Evolutionary conservation across 2,797 vertebrate genomes (phyloP).

Genomic region (Fratercula arctica): DNA sequence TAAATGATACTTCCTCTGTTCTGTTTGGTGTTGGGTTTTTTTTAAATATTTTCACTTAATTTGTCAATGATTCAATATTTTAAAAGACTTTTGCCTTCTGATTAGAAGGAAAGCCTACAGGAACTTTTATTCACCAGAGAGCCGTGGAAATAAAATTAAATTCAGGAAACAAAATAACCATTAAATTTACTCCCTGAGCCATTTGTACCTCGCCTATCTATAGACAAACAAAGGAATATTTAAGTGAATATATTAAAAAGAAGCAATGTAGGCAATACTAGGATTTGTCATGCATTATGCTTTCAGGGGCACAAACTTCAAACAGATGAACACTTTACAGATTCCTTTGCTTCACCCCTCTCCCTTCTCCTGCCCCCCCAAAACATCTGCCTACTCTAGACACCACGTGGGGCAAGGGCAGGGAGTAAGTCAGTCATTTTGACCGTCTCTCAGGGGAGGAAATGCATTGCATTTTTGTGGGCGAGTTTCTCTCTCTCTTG

Average conservation of each 20-base stretch:
- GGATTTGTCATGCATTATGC: background rate
- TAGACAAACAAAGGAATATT: background rate
- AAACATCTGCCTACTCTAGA: no score
- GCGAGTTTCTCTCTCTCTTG: background rate
- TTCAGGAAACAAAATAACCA: background rate
- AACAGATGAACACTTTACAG: background rate
- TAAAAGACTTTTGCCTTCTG: background rate
- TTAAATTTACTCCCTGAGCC: background rate
- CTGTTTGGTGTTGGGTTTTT: background rate
- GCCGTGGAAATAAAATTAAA: background rate
- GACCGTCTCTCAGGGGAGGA: background rate
- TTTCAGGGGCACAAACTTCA: background rate
- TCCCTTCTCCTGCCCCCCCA: background rate
- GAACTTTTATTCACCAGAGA: background rate
- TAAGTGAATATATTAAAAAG: background rate
- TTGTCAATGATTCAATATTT: background rate
- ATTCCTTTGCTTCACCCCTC: background rate
- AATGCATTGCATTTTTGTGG: accelerated
- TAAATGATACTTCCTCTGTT: background rate
- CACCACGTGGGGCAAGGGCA: no score
- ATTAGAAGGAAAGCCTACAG: background rate
- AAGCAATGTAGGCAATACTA: background rate
- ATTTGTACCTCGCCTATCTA: background rate
- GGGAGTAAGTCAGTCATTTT: background rate
- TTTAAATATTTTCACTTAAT: background rate